These are phyloP conservation scores for Drosophila ambigua DNA, from an alignment of 1,140 invertebrate species.

Conservation along the genomic window DNA sequence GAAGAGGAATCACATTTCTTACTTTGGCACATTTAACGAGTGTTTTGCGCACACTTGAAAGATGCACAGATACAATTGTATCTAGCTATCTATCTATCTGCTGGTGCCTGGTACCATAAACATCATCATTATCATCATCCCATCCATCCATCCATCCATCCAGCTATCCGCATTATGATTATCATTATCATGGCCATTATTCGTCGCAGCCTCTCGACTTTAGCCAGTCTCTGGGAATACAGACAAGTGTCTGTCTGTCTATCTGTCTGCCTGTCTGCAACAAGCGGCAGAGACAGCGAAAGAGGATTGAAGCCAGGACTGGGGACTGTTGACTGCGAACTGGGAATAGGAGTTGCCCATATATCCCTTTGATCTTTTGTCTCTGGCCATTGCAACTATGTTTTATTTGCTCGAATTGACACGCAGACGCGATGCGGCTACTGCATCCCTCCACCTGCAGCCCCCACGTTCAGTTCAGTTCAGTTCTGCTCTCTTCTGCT, in stretches of 20 bases:
- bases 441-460: not conserved
- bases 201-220: conserved; percentile 48
- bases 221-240: conserved; percentile 42
- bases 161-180: conserved; percentile 20
- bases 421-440: conserved; percentile 4
- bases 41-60: conserved; percentile 74
- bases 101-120: conserved; percentile 19
- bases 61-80: conserved; percentile 61
- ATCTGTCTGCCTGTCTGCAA: not conserved
- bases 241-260: conserved; percentile 25
- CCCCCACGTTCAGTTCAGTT: not conserved
- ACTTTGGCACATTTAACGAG: conserved; percentile 81
- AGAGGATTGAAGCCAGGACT: too few species aligned
- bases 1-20: conserved; percentile 53
- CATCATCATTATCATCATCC: conserved; percentile 31
- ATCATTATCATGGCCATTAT: conserved; percentile 65
- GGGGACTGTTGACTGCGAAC: too few species aligned
- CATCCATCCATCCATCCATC: conserved; percentile 6
- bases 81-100: conserved; percentile 20
- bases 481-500: too few species aligned
- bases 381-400: conserved; percentile 79
- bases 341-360: conserved; percentile 14
- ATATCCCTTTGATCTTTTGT: conserved; percentile 77
- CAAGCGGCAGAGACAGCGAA: not conserved
- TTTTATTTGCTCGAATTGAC: conserved; percentile 79